These are phyloP conservation scores for Verasper variegatus DNA, from an alignment of 2,113 vertebrate species.

Conservation along the genomic window DNA sequence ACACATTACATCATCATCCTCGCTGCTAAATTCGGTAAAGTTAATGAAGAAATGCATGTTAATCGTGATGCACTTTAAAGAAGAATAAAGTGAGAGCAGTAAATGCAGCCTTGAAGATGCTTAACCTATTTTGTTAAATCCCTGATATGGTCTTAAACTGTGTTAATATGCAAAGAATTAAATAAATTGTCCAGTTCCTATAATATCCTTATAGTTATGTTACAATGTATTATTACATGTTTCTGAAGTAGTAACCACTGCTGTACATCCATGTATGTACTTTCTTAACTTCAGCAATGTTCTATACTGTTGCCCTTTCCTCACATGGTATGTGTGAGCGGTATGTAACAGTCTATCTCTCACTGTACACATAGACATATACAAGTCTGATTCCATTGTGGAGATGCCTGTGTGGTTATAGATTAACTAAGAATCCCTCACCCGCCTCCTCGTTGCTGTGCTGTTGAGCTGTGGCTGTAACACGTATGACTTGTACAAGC, in stretches of 20 bases:
- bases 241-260: background rate
- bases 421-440: conserved; percentile 17
- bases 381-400: conserved; percentile 7
- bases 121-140: background rate
- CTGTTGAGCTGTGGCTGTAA: background rate
- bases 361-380: conserved; percentile 3
- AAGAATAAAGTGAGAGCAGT: background rate
- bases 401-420: background rate
- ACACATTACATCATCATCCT: conserved; percentile 17
- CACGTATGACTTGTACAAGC: background rate
- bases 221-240: background rate
- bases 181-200: background rate
- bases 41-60: conserved; percentile 26
- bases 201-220: background rate
- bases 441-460: background rate
- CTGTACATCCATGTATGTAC: too few relatives aligned
- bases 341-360: background rate
- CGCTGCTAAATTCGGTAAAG: conserved; percentile 1
- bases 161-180: background rate
- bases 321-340: background rate
- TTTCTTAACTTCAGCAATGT: background rate
- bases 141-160: background rate
- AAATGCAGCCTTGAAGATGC: background rate
- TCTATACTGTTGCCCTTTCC: background rate
- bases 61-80: conserved; percentile 16